Base-by-base conservation (phyloP, 2,113 vertebrate species). In the Eublepharis macularius region DNA sequence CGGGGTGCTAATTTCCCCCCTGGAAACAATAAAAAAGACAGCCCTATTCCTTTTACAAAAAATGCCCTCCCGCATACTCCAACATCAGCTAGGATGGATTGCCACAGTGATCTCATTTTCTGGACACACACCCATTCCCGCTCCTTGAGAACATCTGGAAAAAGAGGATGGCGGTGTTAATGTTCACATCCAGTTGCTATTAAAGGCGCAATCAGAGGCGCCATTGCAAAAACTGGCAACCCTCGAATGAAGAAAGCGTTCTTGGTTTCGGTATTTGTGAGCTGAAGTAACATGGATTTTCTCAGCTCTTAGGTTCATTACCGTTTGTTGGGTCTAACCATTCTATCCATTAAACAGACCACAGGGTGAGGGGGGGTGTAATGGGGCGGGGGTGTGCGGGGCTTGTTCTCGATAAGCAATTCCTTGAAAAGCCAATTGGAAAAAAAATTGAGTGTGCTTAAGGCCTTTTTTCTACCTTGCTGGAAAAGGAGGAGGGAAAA, bases 361-460 rank as follows among this genome's bases (percentile, higher is more conserved):
- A 90, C 89, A 88, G 92, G 92, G 92, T 92, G 81, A 90, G 82
- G 90, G 89, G 91, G 90, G 91, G 92, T 1, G 49, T 45, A 43
- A 57, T 70, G 36, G 65, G 65, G 29, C n/a, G 36, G 49, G 76
- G 26, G 60, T 26, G 60, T 26, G 7, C 6, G 68, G 21, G 65
- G 89, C 87, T 93, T 91, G 92, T 90, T 90, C 92, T 92, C 91
- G 92, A 94, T 93, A 92, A 91, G 91, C 90, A 92, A 24, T 93
- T 92, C 90, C 91, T 92, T 90, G 85, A 86, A 94, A 94, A 94
- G 94, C 94, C 94, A 94, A 94, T 95, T 90, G 91, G n/a, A 94
- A 94, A 94, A 91, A 90, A 94, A 94, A 95, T 95, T 93, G 91
- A 95, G 80, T 90, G 93, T 92, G 92, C 93, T 95, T 95, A 95